Evolutionary conservation across 2,113 vertebrate species (phyloP).

Genomic region (Scomber japonicus): DNA sequence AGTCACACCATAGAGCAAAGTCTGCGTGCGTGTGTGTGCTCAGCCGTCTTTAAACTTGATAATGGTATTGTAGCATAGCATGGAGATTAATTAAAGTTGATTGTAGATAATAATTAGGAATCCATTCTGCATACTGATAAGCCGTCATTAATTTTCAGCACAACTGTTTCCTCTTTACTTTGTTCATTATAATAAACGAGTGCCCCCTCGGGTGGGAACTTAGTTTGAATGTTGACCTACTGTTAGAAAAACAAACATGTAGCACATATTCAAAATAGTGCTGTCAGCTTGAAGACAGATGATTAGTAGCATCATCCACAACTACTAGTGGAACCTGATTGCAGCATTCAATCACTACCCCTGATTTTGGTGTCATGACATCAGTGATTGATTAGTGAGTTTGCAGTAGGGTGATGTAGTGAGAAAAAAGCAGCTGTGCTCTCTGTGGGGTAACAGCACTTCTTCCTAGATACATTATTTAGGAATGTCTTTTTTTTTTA

Average conservation of each 20-base stretch:
- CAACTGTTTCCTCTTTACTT: conserved; percentile 14
- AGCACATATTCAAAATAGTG: conserved; percentile 12
- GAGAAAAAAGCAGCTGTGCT: background rate
- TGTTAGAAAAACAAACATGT: background rate
- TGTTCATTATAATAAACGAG: conserved; percentile 16
- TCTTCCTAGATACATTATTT: too few relatives aligned
- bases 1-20: conserved; percentile 23
- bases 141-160: conserved; percentile 33
- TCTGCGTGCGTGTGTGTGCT: background rate
- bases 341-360: conserved; percentile 20
- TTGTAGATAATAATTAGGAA: conserved; percentile 69
- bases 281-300: conserved; percentile 7
- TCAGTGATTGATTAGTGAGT: conserved; percentile 6
- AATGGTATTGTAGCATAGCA: conserved; percentile 45
- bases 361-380: conserved; percentile 16
- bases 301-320: conserved; percentile 32
- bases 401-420: background rate
- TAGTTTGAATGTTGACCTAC: background rate
- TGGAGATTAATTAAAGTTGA: conserved; percentile 70
- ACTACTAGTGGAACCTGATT: background rate
- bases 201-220: background rate
- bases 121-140: conserved; percentile 63
- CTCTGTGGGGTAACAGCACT: too few relatives aligned
- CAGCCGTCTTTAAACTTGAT: conserved; percentile 37
- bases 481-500: too few relatives aligned